phyloP scores from a whole-genome alignment of 2,797 vertebrate genomes.

The Pogonophryne albipinna region DNA sequence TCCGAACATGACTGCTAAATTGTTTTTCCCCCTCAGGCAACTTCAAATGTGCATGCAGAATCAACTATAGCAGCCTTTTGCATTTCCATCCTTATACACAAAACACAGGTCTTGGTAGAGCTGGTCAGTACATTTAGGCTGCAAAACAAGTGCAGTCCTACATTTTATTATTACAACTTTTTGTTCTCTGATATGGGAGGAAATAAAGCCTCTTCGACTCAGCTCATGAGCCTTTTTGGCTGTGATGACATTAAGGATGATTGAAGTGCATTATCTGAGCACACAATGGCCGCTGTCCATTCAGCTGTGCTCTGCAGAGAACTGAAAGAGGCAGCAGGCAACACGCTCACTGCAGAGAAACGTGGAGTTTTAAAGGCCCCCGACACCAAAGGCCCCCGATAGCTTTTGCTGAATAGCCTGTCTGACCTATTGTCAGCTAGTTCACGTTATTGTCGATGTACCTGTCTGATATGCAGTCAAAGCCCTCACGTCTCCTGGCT shows the following conservation, averaged over 20 bases:
- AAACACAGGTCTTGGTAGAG: constrained; percentile 32
- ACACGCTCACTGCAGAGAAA: constrained; percentile 70
- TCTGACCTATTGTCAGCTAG: constrained; percentile 77
- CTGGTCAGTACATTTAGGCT: constrained; percentile 48
- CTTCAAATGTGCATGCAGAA: constrained; percentile 37
- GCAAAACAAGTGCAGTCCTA: constrained; percentile 45
- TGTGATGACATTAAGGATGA: constrained; percentile 83
- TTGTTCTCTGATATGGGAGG: constrained; percentile 39
- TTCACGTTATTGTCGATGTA: constrained; percentile 75
- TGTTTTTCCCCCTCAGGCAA: constrained; percentile 39
- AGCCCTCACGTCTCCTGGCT: constrained; percentile 58
- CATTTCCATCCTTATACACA: constrained; percentile 5
- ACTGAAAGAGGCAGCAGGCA: constrained; percentile 61
- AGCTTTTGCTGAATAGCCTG: constrained; percentile 77
- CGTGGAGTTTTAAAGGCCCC: constrained; percentile 67
- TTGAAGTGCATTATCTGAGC: constrained; percentile 82
- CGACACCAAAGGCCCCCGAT: constrained; percentile 67
- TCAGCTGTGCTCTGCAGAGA: constrained; percentile 68
- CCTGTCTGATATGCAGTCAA: constrained; percentile 77
- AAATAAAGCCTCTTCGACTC: constrained; percentile 53
- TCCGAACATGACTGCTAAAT: constrained; percentile 47
- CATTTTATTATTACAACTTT: constrained; percentile 60
- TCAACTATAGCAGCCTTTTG: constrained; percentile 16
- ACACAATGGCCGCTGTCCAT: constrained; percentile 82
- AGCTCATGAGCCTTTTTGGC: constrained; percentile 69